A percentile compares a stretch with the other conserved stretches of the same genome.
Evolutionary conservation across 2,888 invertebrate genomes (phyloP).

Genomic region (Esperia sulphurella): DNA sequence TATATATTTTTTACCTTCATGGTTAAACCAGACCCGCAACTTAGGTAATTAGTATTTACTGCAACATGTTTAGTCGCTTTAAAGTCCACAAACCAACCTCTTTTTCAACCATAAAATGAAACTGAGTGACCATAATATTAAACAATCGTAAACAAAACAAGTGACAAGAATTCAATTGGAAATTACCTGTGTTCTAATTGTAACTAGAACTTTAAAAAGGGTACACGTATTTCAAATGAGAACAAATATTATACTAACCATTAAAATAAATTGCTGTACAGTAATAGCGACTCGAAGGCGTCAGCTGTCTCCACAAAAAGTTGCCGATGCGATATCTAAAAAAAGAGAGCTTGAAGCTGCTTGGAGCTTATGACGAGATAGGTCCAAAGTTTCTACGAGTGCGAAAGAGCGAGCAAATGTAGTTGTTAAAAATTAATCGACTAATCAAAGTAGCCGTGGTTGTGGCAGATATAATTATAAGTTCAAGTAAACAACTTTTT

Average conservation of each 20-base stretch:
- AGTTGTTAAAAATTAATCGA: neutral
- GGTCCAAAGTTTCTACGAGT: neutral
- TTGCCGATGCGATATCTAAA: slow-evolving; percentile 21
- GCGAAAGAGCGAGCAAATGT: slow-evolving; percentile 9
- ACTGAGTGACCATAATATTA: neutral
- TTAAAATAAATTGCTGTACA: slow-evolving; percentile 44
- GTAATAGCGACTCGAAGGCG: slow-evolving; percentile 24
- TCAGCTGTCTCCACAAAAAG: slow-evolving; percentile 48
- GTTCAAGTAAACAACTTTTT: neutral
- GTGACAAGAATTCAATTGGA: neutral
- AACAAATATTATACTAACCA: slow-evolving; percentile 39
- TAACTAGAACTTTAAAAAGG: slow-evolving; percentile 11
- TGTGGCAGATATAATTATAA: too few relatives aligned
- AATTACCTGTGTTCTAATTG: slow-evolving; percentile 17
- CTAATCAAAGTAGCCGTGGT: neutral
- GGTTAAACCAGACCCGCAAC: too few relatives aligned
- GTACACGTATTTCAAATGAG: slow-evolving; percentile 23
- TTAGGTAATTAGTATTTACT: too few relatives aligned
- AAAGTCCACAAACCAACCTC: too few relatives aligned
- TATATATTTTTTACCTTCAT: too few relatives aligned
- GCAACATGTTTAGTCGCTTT: too few relatives aligned
- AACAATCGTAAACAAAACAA: slow-evolving; percentile 2
- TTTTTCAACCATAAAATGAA: neutral
- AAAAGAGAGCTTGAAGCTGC: neutral
- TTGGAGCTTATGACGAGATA: neutral